Evolutionary conservation across 2,888 invertebrate genomes (phyloP), one percentile per base, ranked within the genome.

Genomic region (Latrodectus hesperus): DNA sequence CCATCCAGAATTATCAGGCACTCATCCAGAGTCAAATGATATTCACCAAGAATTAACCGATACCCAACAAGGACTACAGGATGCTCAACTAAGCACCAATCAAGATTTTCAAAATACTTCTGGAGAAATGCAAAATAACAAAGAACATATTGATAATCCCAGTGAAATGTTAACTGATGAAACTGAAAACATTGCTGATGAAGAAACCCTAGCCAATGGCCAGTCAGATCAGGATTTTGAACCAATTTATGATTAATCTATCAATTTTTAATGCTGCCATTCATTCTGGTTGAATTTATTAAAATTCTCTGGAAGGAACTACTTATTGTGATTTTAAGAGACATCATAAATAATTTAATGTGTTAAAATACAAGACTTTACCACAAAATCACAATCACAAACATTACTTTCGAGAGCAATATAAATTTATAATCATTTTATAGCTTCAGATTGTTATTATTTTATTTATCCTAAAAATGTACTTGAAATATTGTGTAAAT

Each of bases 141-240:
- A 55, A 67, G 64, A 49, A 22, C 9, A n/a, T 14, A 22, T 68
- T 55, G 70, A 55, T 14, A 17, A 12, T 16, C 26, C 60, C 14
- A 17, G 49, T 60, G 82, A 82, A 55, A 26, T 17, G 49, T 10
- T 70, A 11, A 26, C 14, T 14, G 55, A 49, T 49, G 75, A 82
- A 26, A 14, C 49, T 17, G 82, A 82, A 75, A 60, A 14, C n/a
- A 11, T 53, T 55, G 52, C 26, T 49, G 67, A 17, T 17, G 65
- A 53, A 52, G 55, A 65, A 1, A 51, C 65, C 11, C 60, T 64
- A 53, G n/a, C 73, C 38, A 72, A 67, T 49, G 65, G 51, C 49
- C 17, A 89, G 26, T 86, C 83, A n/a, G 90, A 90, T 77, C 89
- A 90, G 76, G 90, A 90, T 70, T 90, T 90, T 89, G 90, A 90